phyloP scores from a whole-genome alignment of 2,888 invertebrate species.

The Helobdella robusta region DNA sequence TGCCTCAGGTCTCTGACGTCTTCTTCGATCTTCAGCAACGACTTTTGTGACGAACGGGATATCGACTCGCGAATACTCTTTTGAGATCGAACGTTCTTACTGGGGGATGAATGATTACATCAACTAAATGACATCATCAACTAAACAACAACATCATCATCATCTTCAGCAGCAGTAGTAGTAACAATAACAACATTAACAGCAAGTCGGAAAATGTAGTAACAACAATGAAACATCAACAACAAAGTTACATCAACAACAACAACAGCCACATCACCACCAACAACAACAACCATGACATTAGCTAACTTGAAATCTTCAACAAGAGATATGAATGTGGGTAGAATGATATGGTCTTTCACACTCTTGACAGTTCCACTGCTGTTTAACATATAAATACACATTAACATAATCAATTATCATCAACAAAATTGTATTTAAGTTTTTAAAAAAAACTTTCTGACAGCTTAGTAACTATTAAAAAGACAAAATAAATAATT shows the following conservation, averaged over 20 bases:
- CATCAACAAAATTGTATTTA: no score
- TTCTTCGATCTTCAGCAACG: conserved; percentile 58
- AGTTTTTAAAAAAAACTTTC: no score
- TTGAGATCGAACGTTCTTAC: conserved; percentile 72
- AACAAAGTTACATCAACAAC: not conserved
- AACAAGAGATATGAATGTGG: conserved; percentile 2
- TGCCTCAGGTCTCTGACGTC: conserved; percentile 58
- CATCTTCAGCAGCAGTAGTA: not conserved
- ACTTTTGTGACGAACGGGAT: conserved; percentile 61
- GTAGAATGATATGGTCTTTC: conserved; percentile 16
- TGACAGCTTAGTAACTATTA: no score
- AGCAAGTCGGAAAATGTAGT: no score
- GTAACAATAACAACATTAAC: not conserved
- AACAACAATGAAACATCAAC: no score
- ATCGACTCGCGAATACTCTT: conserved; percentile 72
- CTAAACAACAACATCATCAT: not conserved
- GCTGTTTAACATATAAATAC: no score
- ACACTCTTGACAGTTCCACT: not conserved
- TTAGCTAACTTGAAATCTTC: conserved; percentile 18
- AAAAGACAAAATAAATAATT: no score
- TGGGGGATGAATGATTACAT: conserved; percentile 40
- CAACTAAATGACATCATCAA: no score
- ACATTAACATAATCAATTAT: no score
- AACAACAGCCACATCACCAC: not conserved
- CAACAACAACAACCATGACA: not conserved